phyloP scores from a whole-genome alignment of 2,888 invertebrate species.

The Neuroscelio doddi region DNA sequence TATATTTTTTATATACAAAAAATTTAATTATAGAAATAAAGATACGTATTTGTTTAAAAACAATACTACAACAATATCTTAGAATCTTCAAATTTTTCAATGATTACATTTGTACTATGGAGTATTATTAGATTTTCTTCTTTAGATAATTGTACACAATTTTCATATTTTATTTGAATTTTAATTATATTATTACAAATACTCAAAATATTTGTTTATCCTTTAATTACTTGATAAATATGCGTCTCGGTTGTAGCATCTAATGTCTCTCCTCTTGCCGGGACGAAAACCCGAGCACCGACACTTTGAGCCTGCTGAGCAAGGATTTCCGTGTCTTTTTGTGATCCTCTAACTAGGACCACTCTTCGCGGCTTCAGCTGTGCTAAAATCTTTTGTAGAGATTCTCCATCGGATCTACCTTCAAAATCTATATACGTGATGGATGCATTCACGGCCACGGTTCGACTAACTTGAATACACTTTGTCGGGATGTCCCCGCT shows the following conservation, averaged over 20 bases:
- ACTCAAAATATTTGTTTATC: too few species aligned
- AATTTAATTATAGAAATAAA: too few species aligned
- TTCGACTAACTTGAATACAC: constrained; percentile 83
- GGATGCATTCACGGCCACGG: constrained; percentile 86
- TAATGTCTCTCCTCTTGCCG: constrained; percentile 85
- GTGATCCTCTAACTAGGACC: constrained; percentile 83
- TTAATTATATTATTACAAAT: background rate
- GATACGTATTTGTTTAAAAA: too few species aligned
- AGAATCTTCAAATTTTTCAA: too few species aligned
- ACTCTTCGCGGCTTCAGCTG: constrained; percentile 79
- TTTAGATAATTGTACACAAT: too few species aligned
- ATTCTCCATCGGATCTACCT: constrained; percentile 91
- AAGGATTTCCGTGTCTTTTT: constrained; percentile 80
- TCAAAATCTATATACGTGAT: constrained; percentile 98
- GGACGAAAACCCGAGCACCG: constrained; percentile 86
- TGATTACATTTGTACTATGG: too few species aligned
- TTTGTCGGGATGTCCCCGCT: constrained; percentile 91
- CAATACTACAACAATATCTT: too few species aligned
- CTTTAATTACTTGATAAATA: constrained; percentile 90
- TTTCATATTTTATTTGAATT: too few species aligned
- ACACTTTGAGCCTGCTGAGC: constrained; percentile 80
- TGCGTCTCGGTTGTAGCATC: constrained; percentile 98
- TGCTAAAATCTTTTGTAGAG: constrained; percentile 80
- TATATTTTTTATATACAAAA: too few species aligned
- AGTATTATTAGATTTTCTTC: too few species aligned